A percentile compares a stretch with the other conserved stretches of the same genome.
Conservation (phyloP, 2,888 invertebrate species). For the Xanthia icteritia region DNA sequence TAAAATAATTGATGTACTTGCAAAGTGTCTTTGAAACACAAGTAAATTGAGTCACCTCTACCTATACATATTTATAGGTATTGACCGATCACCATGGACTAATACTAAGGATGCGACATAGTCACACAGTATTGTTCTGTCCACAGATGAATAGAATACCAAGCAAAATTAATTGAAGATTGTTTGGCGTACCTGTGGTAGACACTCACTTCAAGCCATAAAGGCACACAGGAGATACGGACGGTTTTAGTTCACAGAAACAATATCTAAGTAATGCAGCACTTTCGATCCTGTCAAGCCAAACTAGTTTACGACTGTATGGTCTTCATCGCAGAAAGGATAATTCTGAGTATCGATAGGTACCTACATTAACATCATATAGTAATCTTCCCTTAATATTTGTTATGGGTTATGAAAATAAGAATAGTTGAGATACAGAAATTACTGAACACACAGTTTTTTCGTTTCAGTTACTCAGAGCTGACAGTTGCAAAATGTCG, state of each 20-base stretch:
- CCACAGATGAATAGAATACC: slow-evolving; percentile 30
- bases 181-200: slow-evolving; percentile 20
- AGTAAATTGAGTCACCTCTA: neutral
- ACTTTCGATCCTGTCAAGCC: neutral
- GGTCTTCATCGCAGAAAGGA: neutral
- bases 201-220: slow-evolving; percentile 13
- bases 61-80: neutral
- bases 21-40: neutral
- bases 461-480: neutral
- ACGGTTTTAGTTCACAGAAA: slow-evolving; percentile 4
- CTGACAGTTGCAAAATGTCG: neutral
- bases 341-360: neutral
- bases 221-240: slow-evolving; percentile 1
- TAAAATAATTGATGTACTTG: neutral
- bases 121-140: slow-evolving; percentile 8
- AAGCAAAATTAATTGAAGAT: slow-evolving; percentile 51
- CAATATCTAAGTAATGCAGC: slow-evolving; percentile 8
- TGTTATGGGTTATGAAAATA: neutral
- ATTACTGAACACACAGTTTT: neutral
- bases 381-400: neutral
- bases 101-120: slow-evolving; percentile 7
- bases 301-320: neutral
- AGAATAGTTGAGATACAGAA: neutral
- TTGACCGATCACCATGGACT: slow-evolving; percentile 9
- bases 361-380: neutral